Evolutionary conservation across 2,888 invertebrate species (phyloP).

Genomic region (Conchocele bisecta): DNA sequence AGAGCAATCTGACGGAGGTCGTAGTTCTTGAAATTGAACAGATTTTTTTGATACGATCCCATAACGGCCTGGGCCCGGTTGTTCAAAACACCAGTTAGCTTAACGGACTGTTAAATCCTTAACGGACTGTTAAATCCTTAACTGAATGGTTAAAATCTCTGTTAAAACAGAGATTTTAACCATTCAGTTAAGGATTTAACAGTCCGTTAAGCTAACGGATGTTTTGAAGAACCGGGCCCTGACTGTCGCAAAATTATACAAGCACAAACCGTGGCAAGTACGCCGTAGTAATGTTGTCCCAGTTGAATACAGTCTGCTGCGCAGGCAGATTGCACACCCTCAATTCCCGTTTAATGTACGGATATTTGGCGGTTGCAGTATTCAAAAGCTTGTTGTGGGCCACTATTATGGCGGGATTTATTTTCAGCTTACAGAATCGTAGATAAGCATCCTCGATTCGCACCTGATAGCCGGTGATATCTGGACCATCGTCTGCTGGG

Average conservation of each 20-base stretch:
- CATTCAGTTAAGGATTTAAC: too few relatives aligned
- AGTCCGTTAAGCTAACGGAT: too few relatives aligned
- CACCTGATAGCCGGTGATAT: not conserved
- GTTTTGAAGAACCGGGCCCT: too few relatives aligned
- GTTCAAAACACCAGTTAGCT: too few relatives aligned
- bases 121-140: too few relatives aligned
- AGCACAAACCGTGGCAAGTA: conserved; percentile 13
- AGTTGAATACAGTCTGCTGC: conserved; percentile 12
- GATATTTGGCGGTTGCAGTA: conserved; percentile 9
- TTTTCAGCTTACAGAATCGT: conserved; percentile 6
- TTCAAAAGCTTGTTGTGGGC: conserved; percentile 17
- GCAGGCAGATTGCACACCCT: conserved; percentile 11
- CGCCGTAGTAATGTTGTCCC: conserved; percentile 12
- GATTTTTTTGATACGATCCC: conserved; percentile 1
- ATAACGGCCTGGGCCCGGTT: not conserved
- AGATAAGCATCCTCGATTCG: conserved; percentile 17
- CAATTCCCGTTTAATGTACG: not conserved
- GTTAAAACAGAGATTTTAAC: too few relatives aligned
- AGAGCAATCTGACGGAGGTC: conserved; percentile 2
- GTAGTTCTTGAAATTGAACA: not conserved
- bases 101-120: too few relatives aligned
- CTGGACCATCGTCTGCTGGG: not conserved
- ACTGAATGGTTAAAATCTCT: too few relatives aligned
- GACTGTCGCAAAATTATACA: conserved; percentile 2
- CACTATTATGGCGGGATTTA: conserved; percentile 16